A percentile compares a stretch with the other conserved stretches of the same genome.
phyloP scores from a whole-genome alignment of 1,140 invertebrate genomes.

The Drosophila pectinifera region DNA sequence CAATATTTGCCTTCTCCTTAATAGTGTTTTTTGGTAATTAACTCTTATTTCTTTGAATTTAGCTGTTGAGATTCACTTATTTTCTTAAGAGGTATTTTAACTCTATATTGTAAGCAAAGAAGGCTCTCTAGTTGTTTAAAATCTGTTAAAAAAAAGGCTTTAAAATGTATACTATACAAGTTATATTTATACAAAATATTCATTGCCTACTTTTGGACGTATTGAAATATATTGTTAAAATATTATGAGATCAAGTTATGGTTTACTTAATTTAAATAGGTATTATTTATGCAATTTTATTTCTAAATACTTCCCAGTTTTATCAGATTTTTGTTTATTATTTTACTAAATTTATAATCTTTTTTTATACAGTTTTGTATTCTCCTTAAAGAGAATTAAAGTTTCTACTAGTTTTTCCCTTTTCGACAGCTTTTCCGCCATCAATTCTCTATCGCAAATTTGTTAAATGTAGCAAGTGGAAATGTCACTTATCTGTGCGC shows the following conservation, averaged over 20 bases:
- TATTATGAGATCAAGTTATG: too few relatives aligned
- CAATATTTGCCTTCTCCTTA: not conserved
- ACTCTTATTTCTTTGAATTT: not conserved
- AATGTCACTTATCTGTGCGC: slow-evolving; percentile 48
- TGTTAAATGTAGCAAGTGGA: slow-evolving; percentile 63
- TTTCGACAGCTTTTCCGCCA: not conserved
- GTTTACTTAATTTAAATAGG: too few relatives aligned
- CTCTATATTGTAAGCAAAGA: too few relatives aligned
- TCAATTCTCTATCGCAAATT: slow-evolving; percentile 24
- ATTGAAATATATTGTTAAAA: not conserved
- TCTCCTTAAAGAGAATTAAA: too few relatives aligned
- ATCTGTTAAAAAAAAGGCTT: not conserved
- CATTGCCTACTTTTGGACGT: not conserved
- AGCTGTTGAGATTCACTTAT: not conserved
- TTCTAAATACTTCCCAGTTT: too few relatives aligned
- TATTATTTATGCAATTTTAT: too few relatives aligned
- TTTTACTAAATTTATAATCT: too few relatives aligned
- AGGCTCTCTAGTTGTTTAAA: not conserved
- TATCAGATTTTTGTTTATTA: too few relatives aligned
- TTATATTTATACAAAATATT: too few relatives aligned
- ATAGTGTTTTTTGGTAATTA: not conserved
- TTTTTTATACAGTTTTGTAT: too few relatives aligned
- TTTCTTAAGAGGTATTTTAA: not conserved
- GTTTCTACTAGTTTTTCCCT: not conserved
- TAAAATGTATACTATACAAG: too few relatives aligned